Conservation (phyloP, 2,797 vertebrate species). For the Tragopan temminckii region DNA sequence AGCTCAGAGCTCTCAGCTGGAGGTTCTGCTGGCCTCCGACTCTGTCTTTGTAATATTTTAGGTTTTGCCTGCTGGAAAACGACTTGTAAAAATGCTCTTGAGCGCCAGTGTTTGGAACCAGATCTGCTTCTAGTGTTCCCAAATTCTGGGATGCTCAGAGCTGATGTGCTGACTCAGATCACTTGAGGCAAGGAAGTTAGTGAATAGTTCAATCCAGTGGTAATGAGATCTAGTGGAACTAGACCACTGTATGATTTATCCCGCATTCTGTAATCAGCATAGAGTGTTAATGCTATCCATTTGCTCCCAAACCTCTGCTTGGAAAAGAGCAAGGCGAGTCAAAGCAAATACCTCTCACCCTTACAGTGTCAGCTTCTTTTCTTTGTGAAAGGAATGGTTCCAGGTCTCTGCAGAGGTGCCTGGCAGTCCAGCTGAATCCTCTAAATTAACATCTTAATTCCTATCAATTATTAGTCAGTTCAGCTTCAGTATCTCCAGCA, state of each 20-base stretch:
- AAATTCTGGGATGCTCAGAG: constrained; percentile 56
- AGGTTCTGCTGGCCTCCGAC: constrained; percentile 53
- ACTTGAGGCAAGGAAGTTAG: constrained; percentile 35
- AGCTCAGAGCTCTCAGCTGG: constrained; percentile 57
- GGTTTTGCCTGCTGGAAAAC: constrained; percentile 65
- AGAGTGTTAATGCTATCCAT: constrained; percentile 54
- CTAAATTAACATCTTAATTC: background rate
- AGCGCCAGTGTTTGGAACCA: constrained; percentile 62
- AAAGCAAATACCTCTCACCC: background rate
- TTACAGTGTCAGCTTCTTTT: background rate
- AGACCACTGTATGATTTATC: constrained; percentile 49
- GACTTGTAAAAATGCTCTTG: constrained; percentile 65
- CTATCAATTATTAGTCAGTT: background rate
- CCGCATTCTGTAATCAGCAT: constrained; percentile 13
- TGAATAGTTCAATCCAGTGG: constrained; percentile 25
- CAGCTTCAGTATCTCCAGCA: background rate
- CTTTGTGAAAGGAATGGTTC: background rate
- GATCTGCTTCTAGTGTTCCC: constrained; percentile 48
- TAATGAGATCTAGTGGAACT: constrained; percentile 64
- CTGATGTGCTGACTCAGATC: constrained; percentile 67
- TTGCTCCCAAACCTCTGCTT: constrained; percentile 15
- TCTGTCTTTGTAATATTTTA: constrained; percentile 58
- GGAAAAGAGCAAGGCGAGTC: constrained; percentile 13
- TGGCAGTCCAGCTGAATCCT: background rate
- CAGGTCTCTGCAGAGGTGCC: background rate